Base-by-base conservation (phyloP, 1,140 invertebrate species). In the Episyrphus balteatus region DNA sequence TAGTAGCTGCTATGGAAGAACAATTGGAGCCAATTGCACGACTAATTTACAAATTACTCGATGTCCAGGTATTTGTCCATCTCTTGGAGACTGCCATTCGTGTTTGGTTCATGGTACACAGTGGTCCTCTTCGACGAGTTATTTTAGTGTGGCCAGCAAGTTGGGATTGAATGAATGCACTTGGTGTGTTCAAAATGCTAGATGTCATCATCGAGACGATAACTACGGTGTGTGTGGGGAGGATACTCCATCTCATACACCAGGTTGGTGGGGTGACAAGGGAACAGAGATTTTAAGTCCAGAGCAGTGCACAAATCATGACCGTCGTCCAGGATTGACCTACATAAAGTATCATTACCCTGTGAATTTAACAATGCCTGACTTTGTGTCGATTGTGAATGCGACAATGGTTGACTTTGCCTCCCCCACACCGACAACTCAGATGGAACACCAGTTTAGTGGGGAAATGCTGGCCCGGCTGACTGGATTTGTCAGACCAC, bases 121-220 rank as follows among this genome's bases (percentile, higher is more conserved):
- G 2, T 66, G 63, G 61, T 43, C 45, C 0, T 42, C 43, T 0
- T 26, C 49, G 10, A 70, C 62, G 19, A 73, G 72, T 32, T 69
- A 70, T 48, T 75, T 66, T 17, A 87, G 84, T 0, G 82, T 87
- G 17, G 84, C 84, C 19, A 81, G 81, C 51, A 86, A 86, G 57
- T 65, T 88, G 32, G 81, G 77, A 5, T 68, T 86, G 2, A 81
- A 83, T 34, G 81, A 87, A 44, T 95, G 91, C 67, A 86, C 81
- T 17, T 94, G 91, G 91, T 93, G 90, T 66, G 89, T 93, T 1
- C 88, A 93, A 62, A 91, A 91, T 59, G 87, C 87, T 0, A 73
- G 81, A n/a, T 93, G 91, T 65, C 88, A 91, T 66, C 83, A 86
- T 55, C 83, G 83, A 57, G 83, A 90, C 60, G 85, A 88, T 67